These are phyloP conservation scores for Drosophila melanogaster DNA, from an alignment of 1,140 invertebrate species.

Conservation along the genomic window Release_6_plus_ISO1_MT NT_033779.5:1556501-1557000, in stretches of 20 bases:
- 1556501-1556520: slow-evolving; percentile 6
- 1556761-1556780: slow-evolving; percentile 51
- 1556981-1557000: slow-evolving; percentile 6
- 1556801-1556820: slow-evolving; percentile 68
- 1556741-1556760: slow-evolving; percentile 19
- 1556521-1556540: slow-evolving; percentile 28
- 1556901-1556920: slow-evolving; percentile 71
- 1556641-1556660: slow-evolving; percentile 75
- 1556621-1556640: slow-evolving; percentile 65
- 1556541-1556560: slow-evolving; percentile 48
- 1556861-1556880: slow-evolving; percentile 32
- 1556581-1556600: slow-evolving; percentile 45
- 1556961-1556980: slow-evolving; percentile 25
- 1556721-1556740: slow-evolving; percentile 72
- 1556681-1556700: slow-evolving; percentile 1
- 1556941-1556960: slow-evolving; percentile 39
- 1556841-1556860: slow-evolving; percentile 24
- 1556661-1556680: slow-evolving; percentile 67
- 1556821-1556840: slow-evolving; percentile 70
- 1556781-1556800: slow-evolving; percentile 16
- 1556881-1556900: slow-evolving; percentile 47
- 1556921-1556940: slow-evolving; percentile 67
- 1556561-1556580: slow-evolving; percentile 50
- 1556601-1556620: slow-evolving; percentile 31
- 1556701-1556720: slow-evolving; percentile 34